Percentiles rank a stretch among this genome's conserved stretches.
phyloP scores from a whole-genome alignment of 2,113 vertebrate species.

The Syngnathoides biaculeatus region DNA sequence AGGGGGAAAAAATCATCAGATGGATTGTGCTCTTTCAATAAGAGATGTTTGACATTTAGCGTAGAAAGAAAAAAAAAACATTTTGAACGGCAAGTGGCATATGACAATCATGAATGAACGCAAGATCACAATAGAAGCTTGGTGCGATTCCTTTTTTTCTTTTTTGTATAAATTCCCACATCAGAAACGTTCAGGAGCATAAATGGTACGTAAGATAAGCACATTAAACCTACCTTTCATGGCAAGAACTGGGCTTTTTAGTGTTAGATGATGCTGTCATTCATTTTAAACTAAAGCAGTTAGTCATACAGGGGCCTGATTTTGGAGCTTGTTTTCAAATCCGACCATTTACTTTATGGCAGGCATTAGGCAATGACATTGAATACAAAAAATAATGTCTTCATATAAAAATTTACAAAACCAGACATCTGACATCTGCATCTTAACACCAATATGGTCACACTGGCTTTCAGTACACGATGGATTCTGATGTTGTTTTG shows the following conservation, averaged over 20 bases:
- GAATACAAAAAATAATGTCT: too few species aligned
- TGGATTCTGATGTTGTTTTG: too few species aligned
- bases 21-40: constrained; percentile 68
- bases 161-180: constrained; percentile 46
- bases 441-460: too few species aligned
- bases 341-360: too few species aligned
- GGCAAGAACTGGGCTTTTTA: constrained; percentile 18
- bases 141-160: constrained; percentile 47
- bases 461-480: too few species aligned
- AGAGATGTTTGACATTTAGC: constrained; percentile 72
- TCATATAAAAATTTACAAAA: too few species aligned
- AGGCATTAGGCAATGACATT: too few species aligned
- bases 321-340: not conserved
- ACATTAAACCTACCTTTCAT: constrained; percentile 9
- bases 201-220: constrained; percentile 27
- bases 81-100: constrained; percentile 67
- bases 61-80: constrained; percentile 60
- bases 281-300: constrained; percentile 19
- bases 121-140: constrained; percentile 58
- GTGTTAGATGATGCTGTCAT: constrained; percentile 2
- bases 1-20: constrained; percentile 62
- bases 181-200: constrained; percentile 55
- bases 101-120: constrained; percentile 69
- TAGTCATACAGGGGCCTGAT: not conserved
- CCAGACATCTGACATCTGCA: too few species aligned